Evolutionary conservation across 2,113 vertebrate species (phyloP), one percentile per base, ranked within the genome.

Genomic region (Cottus gobio): DNA sequence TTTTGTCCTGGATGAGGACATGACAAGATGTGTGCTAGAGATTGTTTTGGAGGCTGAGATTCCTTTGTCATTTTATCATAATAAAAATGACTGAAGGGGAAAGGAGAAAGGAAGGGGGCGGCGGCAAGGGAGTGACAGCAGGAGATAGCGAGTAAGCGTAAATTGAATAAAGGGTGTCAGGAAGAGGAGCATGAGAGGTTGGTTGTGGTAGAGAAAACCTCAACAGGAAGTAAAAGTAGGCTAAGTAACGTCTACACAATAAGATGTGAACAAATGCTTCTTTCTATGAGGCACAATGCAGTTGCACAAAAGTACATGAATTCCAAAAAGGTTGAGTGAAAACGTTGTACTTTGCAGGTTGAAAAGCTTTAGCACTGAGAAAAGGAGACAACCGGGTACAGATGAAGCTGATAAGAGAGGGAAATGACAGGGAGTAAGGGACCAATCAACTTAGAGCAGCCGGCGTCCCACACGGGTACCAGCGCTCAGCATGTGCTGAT

Each of bases 1-100:
- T 44, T n/a, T 34, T 64, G 20, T 28, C 68, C 22, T 39, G 62
- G 36, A 73, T 69, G 58, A 26, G 50, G 63, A 50, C 48, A 73
- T 22, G 46, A 16, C 46, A 30, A 58, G 36, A 73, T 64, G 18
- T 65, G 30, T 31, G 28, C 44, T 62, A 30, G 64, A 22, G 39
- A 16, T 9, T 61, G 26, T 60, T 39, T 60, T 78, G 37, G 58
- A 36, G 15, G 24, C 37, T 28, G 58, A 64, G 24, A 66, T 74
- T 71, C 8, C 28, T 66, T 56, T 31, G 30, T 72, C 68, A 63
- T 73, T 81, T 77, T 60, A 64, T 85, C 69, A 64, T 57, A 56
- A 60, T 67, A 67, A 37, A 71, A 67, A 30, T 64, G 34, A 72
- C 24, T 39, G 7, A 26, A 73, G 18, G 73, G 52, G 36, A 60